Percentiles rank a stretch among this genome's conserved stretches.
phyloP scores from a whole-genome alignment of 2,888 invertebrate genomes.

The Sminthurides aquaticus region DNA sequence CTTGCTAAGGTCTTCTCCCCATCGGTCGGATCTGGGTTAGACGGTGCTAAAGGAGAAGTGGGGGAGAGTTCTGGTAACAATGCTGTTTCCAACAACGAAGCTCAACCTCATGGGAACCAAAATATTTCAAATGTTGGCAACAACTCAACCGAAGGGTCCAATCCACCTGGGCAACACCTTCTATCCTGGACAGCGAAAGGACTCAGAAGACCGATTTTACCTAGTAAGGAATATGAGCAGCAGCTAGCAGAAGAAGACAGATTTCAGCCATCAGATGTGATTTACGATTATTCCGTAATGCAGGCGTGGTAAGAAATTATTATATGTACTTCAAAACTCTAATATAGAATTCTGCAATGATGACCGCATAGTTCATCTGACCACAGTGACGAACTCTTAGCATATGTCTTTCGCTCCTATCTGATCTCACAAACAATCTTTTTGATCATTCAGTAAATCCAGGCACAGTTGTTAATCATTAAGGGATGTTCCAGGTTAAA shows the following conservation, averaged over 20 bases:
- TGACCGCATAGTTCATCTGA: conserved; percentile 17
- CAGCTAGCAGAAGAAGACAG: conserved; percentile 69
- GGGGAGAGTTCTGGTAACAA: conserved; percentile 17
- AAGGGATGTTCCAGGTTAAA: conserved; percentile 74
- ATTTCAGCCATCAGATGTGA: conserved; percentile 61
- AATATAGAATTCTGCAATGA: too few species aligned
- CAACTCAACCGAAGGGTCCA: background rate
- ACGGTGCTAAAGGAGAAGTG: conserved; percentile 41
- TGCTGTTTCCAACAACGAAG: background rate
- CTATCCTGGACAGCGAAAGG: conserved; percentile 14
- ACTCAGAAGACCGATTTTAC: conserved; percentile 68
- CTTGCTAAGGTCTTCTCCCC: conserved; percentile 43
- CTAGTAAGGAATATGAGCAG: conserved; percentile 68
- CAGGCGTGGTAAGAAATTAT: conserved; percentile 65
- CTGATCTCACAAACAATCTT: too few species aligned
- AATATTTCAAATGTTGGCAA: background rate
- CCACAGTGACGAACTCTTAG: background rate
- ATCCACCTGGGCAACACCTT: background rate
- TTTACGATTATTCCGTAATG: conserved; percentile 81
- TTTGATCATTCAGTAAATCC: too few species aligned
- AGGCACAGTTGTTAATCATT: too few species aligned
- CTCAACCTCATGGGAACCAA: background rate
- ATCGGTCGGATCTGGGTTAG: conserved; percentile 26
- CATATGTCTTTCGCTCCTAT: conserved; percentile 19
- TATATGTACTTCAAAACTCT: too few species aligned